Conservation (phyloP, 1,140 invertebrate genomes). For the Pentalonia nigronervosa region DNA sequence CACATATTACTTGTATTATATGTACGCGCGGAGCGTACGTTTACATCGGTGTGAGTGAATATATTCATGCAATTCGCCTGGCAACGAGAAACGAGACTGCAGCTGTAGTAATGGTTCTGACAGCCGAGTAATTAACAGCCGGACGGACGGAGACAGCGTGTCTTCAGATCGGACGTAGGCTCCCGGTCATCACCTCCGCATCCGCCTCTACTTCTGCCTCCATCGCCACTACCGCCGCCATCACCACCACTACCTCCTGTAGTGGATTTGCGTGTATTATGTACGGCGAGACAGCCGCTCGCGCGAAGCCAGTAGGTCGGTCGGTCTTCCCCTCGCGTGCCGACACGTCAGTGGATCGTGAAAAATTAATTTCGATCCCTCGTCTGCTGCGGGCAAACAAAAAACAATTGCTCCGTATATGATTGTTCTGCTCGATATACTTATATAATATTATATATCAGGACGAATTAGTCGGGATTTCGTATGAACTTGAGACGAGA, state of each 20-base stretch:
- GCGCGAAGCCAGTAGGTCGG: background rate
- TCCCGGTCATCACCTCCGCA: constrained; percentile 19
- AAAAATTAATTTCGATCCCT: constrained; percentile 50
- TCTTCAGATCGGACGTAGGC: constrained; percentile 38
- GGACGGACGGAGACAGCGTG: constrained; percentile 49
- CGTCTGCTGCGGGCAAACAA: background rate
- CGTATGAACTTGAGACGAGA: background rate
- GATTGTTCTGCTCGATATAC: background rate
- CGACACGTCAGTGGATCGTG: constrained; percentile 51
- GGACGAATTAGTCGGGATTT: background rate
- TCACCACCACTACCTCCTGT: background rate
- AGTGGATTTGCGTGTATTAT: constrained; percentile 8
- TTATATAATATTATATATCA: background rate
- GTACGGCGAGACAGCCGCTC: background rate
- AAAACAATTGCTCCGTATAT: constrained; percentile 20
- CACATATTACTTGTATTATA: background rate
- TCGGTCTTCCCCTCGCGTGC: background rate
- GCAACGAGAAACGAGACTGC: background rate
- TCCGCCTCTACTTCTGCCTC: background rate
- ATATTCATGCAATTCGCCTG: background rate
- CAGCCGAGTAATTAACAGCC: constrained; percentile 53
- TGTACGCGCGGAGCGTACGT: background rate
- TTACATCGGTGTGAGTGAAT: background rate
- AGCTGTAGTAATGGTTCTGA: constrained; percentile 44
- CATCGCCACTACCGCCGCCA: background rate